Evolutionary conservation across 2,113 vertebrate species (phyloP), one percentile per base, ranked within the genome.

Genomic region (Erythrocercus mccallii): DNA sequence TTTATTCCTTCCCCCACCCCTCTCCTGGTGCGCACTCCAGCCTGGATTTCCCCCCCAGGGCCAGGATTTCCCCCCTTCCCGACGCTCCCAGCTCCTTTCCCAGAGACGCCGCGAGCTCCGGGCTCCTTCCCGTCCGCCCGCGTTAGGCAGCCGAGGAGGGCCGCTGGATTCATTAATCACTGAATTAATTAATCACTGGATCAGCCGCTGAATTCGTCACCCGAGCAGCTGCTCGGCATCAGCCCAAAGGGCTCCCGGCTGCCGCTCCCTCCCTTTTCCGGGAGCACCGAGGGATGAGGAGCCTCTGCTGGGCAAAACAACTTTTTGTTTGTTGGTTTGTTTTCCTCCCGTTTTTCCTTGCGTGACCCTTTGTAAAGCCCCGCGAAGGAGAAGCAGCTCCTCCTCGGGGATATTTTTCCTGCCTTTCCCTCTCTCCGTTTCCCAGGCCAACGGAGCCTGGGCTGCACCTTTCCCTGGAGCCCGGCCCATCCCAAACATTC

Each of bases 401-500:
- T 8, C 38, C 30, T 2, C 0, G 3, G 28, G 35, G 68, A 11
- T 47, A 1, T 15, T 42, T 88, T 84, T 9, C 42, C 69, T 83
- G n/a, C 24, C 12, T 74, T 24, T 27, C 38, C 72, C 37, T 8
- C 21, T 12, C 86, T 79, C 31, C 33, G 28, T 62, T 85, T 94
- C n/a, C 89, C 33, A 1, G 42, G 69, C 33, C 88, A 12, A 84
- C 48, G 73, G 76, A 84, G 20, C 79, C 38, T 4, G 56, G 76
- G 90, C 64, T 90, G 54, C 60, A 64, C 82, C 83, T 81, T 91
- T 58, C 89, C 33, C 71, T 18, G 33, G 85, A 81, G 80, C 81
- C 85, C 94, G 18, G 82, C 95, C 96, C 96, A 89, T 3, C 85
- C 80, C 93, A 81, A 92, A 57, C 71, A 86, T 1, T n/a, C 53